Base-by-base conservation (phyloP, 1,140 invertebrate species). In the Hycleus phaleratus region DNA sequence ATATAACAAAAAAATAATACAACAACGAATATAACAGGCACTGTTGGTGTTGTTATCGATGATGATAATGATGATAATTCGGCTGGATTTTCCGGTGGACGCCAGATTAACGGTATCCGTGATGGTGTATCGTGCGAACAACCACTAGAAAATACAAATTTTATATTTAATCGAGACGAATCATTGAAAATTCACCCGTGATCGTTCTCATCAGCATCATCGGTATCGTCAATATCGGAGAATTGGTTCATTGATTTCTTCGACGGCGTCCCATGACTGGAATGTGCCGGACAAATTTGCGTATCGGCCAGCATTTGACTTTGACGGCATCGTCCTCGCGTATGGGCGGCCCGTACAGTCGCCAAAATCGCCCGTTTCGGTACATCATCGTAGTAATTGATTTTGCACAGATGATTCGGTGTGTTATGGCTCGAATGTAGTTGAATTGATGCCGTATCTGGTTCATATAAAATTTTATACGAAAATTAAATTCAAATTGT, bases 11-110 rank as follows among this genome's bases (percentile, higher is more conserved):
- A 73, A 1, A 91, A 79, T 32, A 90, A 79, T 18, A 83, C 73
- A 9, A 90, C 66, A 2, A 90, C 86, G 39, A 90, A 73, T 24
- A 79, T 78, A n/a, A 85, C 82, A 52, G 88, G 88, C 55, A 90
- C 85, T 67, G 81, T 77, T 42, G 78, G 79, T 60, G 77, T 73
- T 58, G 70, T 42, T 42, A 10, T 42, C 10, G 63, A 54, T 38
- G 49, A 45, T 50, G 44, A 68, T 50, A 43, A 61, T 62, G 39
- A 74, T 63, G 32, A 72, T 24, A 53, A 46, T 70, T 75, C 64
- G 75, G 18, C 74, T 25, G 62, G 62, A 18, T 18, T 46, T 59
- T 61, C 64, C 71, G 77, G 44, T 45, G 68, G 58, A 56, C 75
- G 71, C 75, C 76, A 82, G 51, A 88, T 85, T 51, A 88, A 76